Evolutionary conservation across 2,888 invertebrate genomes (phyloP), one percentile per base, ranked within the genome.

Genomic region (Chrysolina haemoptera): DNA sequence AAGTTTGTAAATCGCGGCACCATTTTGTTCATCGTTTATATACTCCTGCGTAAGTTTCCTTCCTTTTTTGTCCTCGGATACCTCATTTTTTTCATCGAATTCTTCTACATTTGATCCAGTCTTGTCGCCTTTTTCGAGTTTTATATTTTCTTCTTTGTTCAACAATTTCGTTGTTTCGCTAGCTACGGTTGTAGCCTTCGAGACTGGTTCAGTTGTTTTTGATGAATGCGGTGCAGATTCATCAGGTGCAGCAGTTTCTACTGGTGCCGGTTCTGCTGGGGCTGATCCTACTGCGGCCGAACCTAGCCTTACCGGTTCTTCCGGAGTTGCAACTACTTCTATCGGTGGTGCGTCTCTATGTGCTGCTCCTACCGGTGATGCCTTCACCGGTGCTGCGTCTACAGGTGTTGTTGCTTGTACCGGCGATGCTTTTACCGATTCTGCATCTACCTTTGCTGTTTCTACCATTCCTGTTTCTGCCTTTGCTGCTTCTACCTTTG

Each of bases 21-120:
- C 71, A 50, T 77, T 77, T 73, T 82, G 80, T n/a, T 77, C 46
- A 1, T 70, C 76, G 62, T 73, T 70, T 10, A 77, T 0, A 43
- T 74, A 43, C 68, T 78, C 78, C n/a, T 73, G 68, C 14, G 66
- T 65, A n/a, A 16, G 27, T 63, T 70, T 43, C 3, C 35, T 66
- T 20, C 48, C 73, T 46, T 35, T 35, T 35, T 22, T 55, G 16
- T 11, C 35, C 2, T 62, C 43, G n/a, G 27, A 27, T 5, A 6
- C 41, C 11, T 50, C 22, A 16, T 50, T 22, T 10, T 70, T 41
- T 14, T 27, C 40, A 35, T 11, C 12, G 14, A 10, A 4, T 41
- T 12, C 18, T 53, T 41, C 35, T 71, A 62, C 53, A 50, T 73
- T 53, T 50, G 53, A 59, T 1, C n/a, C 68, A 14, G 62, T 63